Base-by-base conservation (phyloP, 2,797 vertebrate species). In the Brachyrhaphis roseni region DNA sequence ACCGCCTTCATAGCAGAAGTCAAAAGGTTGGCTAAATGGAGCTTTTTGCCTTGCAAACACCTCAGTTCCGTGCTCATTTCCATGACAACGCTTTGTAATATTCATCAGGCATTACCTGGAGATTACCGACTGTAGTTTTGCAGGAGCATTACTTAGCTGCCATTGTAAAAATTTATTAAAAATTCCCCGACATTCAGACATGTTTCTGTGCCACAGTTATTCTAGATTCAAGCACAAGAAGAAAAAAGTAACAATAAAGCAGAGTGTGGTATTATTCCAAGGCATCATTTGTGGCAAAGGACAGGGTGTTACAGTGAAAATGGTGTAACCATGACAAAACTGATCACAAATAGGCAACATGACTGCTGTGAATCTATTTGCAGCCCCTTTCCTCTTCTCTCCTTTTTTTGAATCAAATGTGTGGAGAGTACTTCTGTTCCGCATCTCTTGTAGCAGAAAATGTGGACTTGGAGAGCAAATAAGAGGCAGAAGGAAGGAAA, bases 341-440 rank as follows among this genome's bases (percentile, higher is more conserved):
- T 51, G 72, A 77, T 83, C 82, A 71, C 28, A 66, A 66, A 82
- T 64, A 39, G 11, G 15, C n/a, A 73, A 74, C 46, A 36, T 41
- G 68, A 82, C 28, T 49, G 73, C 80, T 76, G 81, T 57, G 83
- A 82, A 87, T 86, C 71, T 74, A 77, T 87, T 75, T 43, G 43
- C 55, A 39, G 77, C 53, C 68, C 68, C 34, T 34, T 3, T 75
- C 74, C n/a, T 80, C 31, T 26, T 74, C 75, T 91, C 87, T 94
- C 81, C 49, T 93, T 94, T 51, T 91, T 87, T 45, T 82, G 81
- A 84, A 82, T 23, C 1, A 66, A 68, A 76, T 64, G 78, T 79
- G 62, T 74, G 78, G 87, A 80, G 81, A 89, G 92, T 90, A 53
- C 90, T 90, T 87, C 92, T 89, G 90, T 88, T 86, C 87, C 86